Evolutionary conservation across 2,113 vertebrate genomes (phyloP).

Genomic region (Bubo bubo): DNA sequence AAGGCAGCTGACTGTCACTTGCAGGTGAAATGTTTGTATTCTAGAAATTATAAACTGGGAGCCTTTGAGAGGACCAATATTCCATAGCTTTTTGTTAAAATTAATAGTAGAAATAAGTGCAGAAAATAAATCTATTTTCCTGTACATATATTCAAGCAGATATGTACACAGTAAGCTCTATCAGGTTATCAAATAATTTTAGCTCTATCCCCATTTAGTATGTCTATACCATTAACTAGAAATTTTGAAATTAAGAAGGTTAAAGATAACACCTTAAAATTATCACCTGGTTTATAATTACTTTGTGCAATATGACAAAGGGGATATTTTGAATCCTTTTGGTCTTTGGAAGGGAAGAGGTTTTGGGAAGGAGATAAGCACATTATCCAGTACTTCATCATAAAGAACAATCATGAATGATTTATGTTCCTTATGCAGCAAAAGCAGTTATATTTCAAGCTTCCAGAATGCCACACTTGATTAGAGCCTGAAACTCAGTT

Average conservation of each 20-base stretch:
- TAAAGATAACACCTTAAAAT: neutral
- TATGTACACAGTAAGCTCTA: neutral
- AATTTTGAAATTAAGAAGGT: neutral
- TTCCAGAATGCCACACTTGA: neutral
- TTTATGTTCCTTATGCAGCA: neutral
- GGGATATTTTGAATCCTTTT: neutral
- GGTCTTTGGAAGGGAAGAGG: neutral
- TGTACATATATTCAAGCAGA: neutral
- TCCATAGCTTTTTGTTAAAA: neutral
- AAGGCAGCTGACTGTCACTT: conserved; percentile 17
- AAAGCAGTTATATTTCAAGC: neutral
- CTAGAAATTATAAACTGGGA: neutral
- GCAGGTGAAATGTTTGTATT: neutral
- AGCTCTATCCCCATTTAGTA: neutral
- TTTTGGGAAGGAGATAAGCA: neutral
- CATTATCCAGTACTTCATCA: neutral
- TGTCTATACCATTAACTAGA: neutral
- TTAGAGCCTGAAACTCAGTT: neutral
- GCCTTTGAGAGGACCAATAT: neutral
- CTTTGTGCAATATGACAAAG: neutral
- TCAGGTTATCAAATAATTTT: neutral
- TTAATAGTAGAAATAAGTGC: neutral
- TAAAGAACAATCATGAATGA: neutral
- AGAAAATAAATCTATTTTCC: neutral
- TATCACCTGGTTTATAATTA: neutral